Base-by-base conservation (phyloP, 2,888 invertebrate species). In the Campoplex capitator region DNA sequence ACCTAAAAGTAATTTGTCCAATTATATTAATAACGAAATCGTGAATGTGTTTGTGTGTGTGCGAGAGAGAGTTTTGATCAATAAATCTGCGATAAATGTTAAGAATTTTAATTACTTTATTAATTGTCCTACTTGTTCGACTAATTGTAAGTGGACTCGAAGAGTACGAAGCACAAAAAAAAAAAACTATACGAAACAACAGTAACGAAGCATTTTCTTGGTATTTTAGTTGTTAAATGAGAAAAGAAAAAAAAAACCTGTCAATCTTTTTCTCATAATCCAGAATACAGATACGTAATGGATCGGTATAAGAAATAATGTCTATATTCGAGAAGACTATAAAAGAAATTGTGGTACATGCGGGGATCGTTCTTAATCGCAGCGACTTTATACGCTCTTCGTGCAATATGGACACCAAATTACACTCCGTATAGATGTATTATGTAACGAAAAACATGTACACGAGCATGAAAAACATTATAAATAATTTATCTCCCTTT, bases 321-420 rank as follows among this genome's bases (percentile, higher is more conserved):
- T 62, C 62, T 62, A 7, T 32, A 62, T 62, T 62, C 62, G 16
- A 32, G 32, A 32, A 32, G 62, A 58, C 16, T 62, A 13, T 9
- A 7, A 32, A 62, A 62, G 32, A 62, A 62, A 62, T 62, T 62
- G 16, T 62, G 7, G 62, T 32, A 62, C 28, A 58, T 28, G 58
- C 28, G 16, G 1, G 38, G 32, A 62, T 32, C 62, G 6, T 1
- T 6, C 32, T 62, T 62, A 62, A 62, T 62, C 32, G 16, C 62
- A 62, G 32, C 62, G 32, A 62, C 62, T 62, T 16, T 32, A 62
- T 62, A 58, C 58, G 28, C 13, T 4, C 62, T 62, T 11, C 62
- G 32, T 62, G 16, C 62, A 32, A 32, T 62, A 62, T 32, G 62
- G 32, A 62, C 62, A 62, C 62, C 62, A 62, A 32, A 62, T 62